Evolutionary conservation across 2,888 invertebrate genomes (phyloP).

Genomic region (Allolobophora icterica): DNA sequence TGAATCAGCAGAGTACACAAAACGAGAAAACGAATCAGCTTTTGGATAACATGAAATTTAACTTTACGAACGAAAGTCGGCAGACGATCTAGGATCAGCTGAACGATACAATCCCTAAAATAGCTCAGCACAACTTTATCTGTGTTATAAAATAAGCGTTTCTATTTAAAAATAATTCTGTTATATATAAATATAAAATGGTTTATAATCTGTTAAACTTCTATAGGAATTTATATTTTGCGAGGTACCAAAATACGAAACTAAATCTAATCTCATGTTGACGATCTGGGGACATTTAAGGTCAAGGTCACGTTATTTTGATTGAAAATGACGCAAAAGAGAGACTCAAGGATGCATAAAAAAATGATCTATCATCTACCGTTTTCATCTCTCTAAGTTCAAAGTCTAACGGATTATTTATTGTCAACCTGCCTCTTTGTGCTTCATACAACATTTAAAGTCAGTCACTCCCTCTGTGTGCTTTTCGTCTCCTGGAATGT

Average conservation of each 20-base stretch:
- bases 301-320: not conserved
- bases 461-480: too few relatives aligned
- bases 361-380: too few relatives aligned
- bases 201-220: not conserved
- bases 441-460: too few relatives aligned
- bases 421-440: too few relatives aligned
- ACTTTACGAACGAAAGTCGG: not conserved
- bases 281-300: not conserved
- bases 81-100: not conserved
- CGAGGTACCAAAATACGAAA: not conserved
- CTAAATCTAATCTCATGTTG: constrained; percentile 7
- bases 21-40: not conserved
- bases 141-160: not conserved
- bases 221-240: not conserved
- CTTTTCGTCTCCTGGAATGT: too few relatives aligned
- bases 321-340: not conserved
- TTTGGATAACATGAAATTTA: not conserved
- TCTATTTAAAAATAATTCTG: not conserved
- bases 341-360: not conserved
- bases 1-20: not conserved
- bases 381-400: too few relatives aligned
- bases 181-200: not conserved
- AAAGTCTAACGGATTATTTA: too few relatives aligned
- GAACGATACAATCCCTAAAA: not conserved
- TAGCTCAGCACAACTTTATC: not conserved